phyloP scores from a whole-genome alignment of 1,140 invertebrate species.

The Aphelenchoides besseyi region DNA sequence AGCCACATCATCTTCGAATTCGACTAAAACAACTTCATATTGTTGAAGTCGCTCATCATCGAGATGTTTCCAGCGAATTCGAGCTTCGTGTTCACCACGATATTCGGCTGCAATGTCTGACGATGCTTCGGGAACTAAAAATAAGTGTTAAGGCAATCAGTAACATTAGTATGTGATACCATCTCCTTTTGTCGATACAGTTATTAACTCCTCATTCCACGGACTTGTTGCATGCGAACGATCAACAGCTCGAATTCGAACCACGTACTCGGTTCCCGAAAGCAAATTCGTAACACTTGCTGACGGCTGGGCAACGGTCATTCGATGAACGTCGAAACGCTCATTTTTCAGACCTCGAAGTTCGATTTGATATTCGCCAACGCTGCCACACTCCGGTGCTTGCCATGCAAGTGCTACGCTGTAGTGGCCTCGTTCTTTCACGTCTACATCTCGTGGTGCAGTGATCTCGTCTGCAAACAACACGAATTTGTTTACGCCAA shows the following conservation, averaged over 20 bases:
- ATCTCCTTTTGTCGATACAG: conserved; percentile 57
- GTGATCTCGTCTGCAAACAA: conserved; percentile 54
- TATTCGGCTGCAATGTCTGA: conserved; percentile 51
- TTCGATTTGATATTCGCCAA: conserved; percentile 63
- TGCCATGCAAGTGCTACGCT: conserved; percentile 60
- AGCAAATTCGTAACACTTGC: conserved; percentile 58
- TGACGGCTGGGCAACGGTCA: conserved; percentile 60
- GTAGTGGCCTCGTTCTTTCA: conserved; percentile 55
- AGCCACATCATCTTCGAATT: conserved; percentile 41
- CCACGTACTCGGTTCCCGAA: conserved; percentile 57
- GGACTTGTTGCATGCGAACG: conserved; percentile 49
- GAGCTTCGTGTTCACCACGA: conserved; percentile 47
- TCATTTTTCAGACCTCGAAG: conserved; percentile 46
- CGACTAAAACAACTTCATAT: conserved; percentile 51
- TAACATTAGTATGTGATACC: conserved; percentile 31
- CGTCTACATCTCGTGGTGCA: conserved; percentile 55
- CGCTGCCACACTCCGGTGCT: conserved; percentile 55
- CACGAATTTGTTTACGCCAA: conserved; percentile 1
- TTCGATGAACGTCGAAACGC: conserved; percentile 59
- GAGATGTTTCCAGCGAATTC: conserved; percentile 54
- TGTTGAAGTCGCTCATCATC: conserved; percentile 56
- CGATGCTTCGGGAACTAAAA: conserved; percentile 46
- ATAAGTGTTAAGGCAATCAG: conserved; percentile 26
- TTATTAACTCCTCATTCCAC: conserved; percentile 54
- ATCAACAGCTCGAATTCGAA: conserved; percentile 58